Conservation (phyloP, 2,797 vertebrate species). For the Danio kyathit region DNA sequence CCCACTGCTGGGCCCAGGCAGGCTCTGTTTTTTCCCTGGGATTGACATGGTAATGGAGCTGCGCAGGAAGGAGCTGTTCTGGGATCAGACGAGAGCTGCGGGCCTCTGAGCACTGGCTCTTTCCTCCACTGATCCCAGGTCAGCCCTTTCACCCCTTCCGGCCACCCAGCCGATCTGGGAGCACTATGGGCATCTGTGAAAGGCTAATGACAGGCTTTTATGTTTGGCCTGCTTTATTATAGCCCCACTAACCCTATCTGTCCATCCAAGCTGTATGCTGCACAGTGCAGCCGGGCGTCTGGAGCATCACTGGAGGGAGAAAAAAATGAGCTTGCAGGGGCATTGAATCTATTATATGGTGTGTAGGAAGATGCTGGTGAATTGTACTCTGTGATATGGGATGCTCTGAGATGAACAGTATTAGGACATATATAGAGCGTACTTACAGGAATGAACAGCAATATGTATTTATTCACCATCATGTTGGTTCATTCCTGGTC, state of each 20-base stretch:
- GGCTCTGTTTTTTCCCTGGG: constrained; percentile 82
- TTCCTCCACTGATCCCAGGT: constrained; percentile 52
- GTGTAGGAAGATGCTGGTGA: not conserved
- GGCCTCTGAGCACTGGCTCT: constrained; percentile 41
- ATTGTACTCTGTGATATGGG: not conserved
- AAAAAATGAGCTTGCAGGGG: not conserved
- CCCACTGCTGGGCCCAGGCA: constrained; percentile 91
- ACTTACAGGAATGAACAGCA: not conserved
- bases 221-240: constrained; percentile 76
- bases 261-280: constrained; percentile 47
- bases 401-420: not conserved
- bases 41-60: constrained; percentile 98
- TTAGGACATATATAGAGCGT: not conserved
- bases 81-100: constrained; percentile 73
- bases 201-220: constrained; percentile 79
- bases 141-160: constrained; percentile 43
- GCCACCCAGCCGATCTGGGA: constrained; percentile 46
- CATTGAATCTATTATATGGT: not conserved
- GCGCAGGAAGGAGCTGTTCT: constrained; percentile 76
- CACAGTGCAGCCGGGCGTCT: constrained; percentile 25
- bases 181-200: constrained; percentile 80
- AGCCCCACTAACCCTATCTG: constrained; percentile 49
- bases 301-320: constrained; percentile 2
- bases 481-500: not conserved
- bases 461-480: not conserved